A percentile compares a stretch with the other conserved stretches of the same genome.
Conservation (phyloP, 1,140 invertebrate species). For the Whitmania pigra region DNA sequence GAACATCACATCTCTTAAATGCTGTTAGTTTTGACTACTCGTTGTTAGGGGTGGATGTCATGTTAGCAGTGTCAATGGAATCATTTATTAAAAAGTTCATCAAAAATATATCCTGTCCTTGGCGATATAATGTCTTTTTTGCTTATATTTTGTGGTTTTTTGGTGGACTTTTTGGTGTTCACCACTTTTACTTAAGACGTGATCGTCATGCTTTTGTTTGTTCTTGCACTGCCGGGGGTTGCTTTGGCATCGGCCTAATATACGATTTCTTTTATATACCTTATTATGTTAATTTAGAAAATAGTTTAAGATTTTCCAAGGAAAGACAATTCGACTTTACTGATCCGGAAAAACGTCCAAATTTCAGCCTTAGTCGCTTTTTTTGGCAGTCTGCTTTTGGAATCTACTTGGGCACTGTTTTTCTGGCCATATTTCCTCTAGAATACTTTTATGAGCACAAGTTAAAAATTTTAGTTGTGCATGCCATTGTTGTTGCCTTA, state of each 20-base stretch:
- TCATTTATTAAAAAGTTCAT: no score
- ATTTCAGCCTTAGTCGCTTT: background rate
- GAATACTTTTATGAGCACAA: background rate
- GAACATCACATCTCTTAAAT: no score
- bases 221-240: background rate
- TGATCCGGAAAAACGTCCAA: background rate
- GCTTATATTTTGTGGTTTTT: background rate
- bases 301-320: conserved; percentile 1
- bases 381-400: background rate
- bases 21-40: no score
- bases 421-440: conserved; percentile 1
- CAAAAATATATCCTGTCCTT: background rate
- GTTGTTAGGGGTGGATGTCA: no score
- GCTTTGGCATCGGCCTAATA: background rate
- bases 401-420: background rate
- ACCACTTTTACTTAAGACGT: conserved; percentile 7
- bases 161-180: background rate
- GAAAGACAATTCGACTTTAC: background rate
- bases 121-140: conserved; percentile 10
- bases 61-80: no score
- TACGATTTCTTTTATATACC: conserved; percentile 12
- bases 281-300: background rate
- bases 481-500: conserved; percentile 3
- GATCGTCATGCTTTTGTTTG: conserved; percentile 6
- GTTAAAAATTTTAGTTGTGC: background rate